Base-by-base conservation (phyloP, 2,888 invertebrate species). In the Nephrotoma flavescens region DNA sequence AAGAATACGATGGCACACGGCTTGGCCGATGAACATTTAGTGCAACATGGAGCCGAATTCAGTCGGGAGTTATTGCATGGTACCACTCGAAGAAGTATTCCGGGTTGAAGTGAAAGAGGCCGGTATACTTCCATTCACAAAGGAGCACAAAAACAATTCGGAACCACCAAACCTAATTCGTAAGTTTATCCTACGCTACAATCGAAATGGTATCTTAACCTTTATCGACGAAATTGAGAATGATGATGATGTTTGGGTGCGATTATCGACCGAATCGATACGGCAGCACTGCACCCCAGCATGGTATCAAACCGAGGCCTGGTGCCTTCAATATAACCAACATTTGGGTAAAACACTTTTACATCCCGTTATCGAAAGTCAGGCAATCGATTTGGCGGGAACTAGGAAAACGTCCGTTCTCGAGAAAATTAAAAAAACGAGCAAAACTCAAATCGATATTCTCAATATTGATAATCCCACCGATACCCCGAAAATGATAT, bases 251-350 rank as follows among this genome's bases (percentile, higher is more conserved):
- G 95, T 97, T 1, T 99, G 99, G 99, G 93, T 99, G 87, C 94
- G 98, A 19, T 92, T 99, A 87, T 97, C 96, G 88, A 94, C 95
- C 0, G 97, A 98, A 87, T 97, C 98, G 0, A 95, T 97, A 87
- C 94, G 95, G 41, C 95, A 96, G 88, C 97, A 96, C 91, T 96
- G 96, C 88, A 94, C 93, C 86, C 93, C 92, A 90, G 91, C 92
- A 89, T 91, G 93, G 92, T 88, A 92, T 88, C 91, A 91, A 7
- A 92, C 93, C 44, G 96, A 96, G 90, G 97, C 97, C 0, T 99
- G 99, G 99, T 97, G 98, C 89, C 92, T 99, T 87, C 98, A 98
- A 90, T 98, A 97, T 91, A 98, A 99, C 92, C n/a, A n/a, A n/a
- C n/a, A n/a, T n/a, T n/a, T n/a, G n/a, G n/a, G n/a, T n/a, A n/a